phyloP scores from a whole-genome alignment of 2,113 vertebrate genomes.

The Chrysemys picta region DNA sequence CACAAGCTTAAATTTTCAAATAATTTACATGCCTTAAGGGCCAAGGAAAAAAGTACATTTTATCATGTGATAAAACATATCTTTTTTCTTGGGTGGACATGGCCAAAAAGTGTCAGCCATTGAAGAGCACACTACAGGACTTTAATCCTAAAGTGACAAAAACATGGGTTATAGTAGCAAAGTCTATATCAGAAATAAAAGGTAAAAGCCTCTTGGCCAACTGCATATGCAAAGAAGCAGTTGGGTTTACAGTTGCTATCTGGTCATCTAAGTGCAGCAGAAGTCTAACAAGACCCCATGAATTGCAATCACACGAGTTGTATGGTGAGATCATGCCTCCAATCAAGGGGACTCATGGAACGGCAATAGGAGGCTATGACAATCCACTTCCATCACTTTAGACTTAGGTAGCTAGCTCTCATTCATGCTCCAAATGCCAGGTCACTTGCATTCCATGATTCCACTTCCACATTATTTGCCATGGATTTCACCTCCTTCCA shows the following conservation, averaged over 20 bases:
- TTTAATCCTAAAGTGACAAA: background rate
- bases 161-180: background rate
- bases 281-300: background rate
- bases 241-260: background rate
- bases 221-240: background rate
- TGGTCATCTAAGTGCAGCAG: background rate
- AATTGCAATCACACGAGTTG: background rate
- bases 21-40: background rate
- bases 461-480: background rate
- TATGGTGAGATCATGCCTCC: background rate
- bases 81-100: background rate
- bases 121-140: background rate
- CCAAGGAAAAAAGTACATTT: background rate
- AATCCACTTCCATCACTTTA: background rate
- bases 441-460: background rate
- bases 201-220: background rate
- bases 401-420: background rate
- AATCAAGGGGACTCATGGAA: background rate
- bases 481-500: background rate
- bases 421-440: background rate
- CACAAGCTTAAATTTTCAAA: background rate
- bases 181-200: background rate
- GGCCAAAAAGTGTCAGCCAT: background rate
- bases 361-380: background rate
- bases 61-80: background rate